These are phyloP conservation scores for Bryconaethiops microstoma DNA, from an alignment of 2,797 vertebrate species.

Conservation along the genomic window DNA sequence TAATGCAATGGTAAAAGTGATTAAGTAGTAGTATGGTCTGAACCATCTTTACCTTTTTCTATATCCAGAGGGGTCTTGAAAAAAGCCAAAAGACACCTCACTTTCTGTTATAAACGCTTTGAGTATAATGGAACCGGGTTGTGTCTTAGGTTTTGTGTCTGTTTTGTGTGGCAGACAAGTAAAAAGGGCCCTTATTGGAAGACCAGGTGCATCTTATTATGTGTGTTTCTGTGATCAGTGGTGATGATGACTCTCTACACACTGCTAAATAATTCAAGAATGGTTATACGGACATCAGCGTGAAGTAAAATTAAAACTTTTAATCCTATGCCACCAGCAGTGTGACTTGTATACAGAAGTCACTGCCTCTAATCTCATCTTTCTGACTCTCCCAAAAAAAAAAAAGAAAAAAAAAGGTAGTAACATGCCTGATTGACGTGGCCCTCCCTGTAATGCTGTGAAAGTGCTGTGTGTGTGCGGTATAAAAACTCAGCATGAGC, in stretches of 20 bases:
- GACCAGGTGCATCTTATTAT: neutral
- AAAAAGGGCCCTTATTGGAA: neutral
- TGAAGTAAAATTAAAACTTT: neutral
- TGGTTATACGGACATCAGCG: neutral
- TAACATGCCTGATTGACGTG: neutral
- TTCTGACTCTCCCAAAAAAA: neutral
- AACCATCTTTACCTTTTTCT: neutral
- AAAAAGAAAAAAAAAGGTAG: neutral
- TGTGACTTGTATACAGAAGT: neutral
- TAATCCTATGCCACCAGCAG: neutral
- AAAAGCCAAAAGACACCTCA: neutral
- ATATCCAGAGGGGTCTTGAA: neutral
- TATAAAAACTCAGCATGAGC: constrained; percentile 9
- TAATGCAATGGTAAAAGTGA: neutral
- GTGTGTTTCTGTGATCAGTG: neutral
- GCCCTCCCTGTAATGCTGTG: neutral
- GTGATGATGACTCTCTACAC: neutral
- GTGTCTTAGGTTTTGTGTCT: too few species aligned
- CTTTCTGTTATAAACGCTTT: neutral
- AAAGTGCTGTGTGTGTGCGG: constrained; percentile 8
- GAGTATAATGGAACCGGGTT: too few species aligned
- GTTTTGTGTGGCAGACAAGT: neutral
- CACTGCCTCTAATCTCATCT: neutral
- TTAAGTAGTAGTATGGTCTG: neutral
- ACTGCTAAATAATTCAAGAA: neutral